Conservation (phyloP, 2,113 vertebrate genomes). For the Rousettus leschenaultii region DNA sequence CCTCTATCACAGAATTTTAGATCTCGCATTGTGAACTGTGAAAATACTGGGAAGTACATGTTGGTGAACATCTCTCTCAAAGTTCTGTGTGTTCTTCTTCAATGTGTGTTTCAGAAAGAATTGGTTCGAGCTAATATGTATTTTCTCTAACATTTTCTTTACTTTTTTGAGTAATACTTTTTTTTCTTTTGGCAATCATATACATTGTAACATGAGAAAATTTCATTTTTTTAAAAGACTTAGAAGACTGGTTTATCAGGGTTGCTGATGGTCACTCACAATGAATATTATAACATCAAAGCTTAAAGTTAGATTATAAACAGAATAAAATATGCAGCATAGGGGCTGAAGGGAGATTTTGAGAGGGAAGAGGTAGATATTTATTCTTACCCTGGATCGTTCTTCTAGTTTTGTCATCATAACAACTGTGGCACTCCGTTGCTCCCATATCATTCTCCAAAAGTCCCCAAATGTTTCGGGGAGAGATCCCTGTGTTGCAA, state of each 20-base stretch:
- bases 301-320: neutral
- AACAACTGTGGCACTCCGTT: conserved; percentile 95
- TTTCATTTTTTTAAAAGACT: neutral
- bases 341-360: neutral
- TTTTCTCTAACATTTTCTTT: neutral
- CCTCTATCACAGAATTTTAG: conserved; percentile 5
- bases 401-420: conserved; percentile 99
- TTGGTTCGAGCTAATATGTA: neutral
- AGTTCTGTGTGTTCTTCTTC: neutral
- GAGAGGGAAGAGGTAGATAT: neutral
- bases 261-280: neutral
- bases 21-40: neutral
- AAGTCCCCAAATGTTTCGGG: conserved; percentile 99
- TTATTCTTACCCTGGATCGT: conserved; percentile 92
- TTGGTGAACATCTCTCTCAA: neutral
- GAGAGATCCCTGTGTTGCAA: conserved; percentile 95
- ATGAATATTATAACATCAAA: neutral
- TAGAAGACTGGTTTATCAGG: neutral
- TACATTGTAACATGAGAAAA: neutral
- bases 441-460: conserved; percentile 99
- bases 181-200: neutral
- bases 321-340: neutral
- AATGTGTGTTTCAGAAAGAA: neutral
- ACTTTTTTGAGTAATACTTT: neutral
- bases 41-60: neutral